Conservation (phyloP, 2,113 vertebrate genomes). For the Gymnocephalus cernua region DNA sequence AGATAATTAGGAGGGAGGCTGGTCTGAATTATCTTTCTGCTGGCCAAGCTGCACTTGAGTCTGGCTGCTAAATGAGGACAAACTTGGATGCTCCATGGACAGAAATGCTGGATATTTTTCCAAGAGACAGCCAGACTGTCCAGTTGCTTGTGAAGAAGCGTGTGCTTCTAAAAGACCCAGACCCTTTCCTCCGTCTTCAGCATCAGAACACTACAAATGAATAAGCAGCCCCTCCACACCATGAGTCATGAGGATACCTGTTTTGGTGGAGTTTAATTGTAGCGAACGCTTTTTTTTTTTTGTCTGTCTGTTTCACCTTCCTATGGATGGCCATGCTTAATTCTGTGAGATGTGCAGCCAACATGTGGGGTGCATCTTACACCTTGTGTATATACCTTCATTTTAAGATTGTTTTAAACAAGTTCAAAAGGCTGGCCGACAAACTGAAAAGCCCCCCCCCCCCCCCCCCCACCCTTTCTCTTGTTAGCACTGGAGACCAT, state of each 20-base stretch:
- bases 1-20: slow-evolving; percentile 25
- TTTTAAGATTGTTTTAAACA: slow-evolving; percentile 89
- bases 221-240: slow-evolving; percentile 68
- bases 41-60: slow-evolving; percentile 61
- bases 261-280: slow-evolving; percentile 57
- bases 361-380: slow-evolving; percentile 73
- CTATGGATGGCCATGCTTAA: slow-evolving; percentile 75
- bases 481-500: slow-evolving; percentile 79
- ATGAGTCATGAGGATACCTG: slow-evolving; percentile 74
- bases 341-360: slow-evolving; percentile 71
- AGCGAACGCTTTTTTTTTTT: slow-evolving; percentile 10
- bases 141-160: slow-evolving; percentile 61
- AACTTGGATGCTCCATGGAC: slow-evolving; percentile 75
- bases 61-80: slow-evolving; percentile 65
- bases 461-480: slow-evolving; percentile 15
- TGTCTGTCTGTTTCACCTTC: slow-evolving; percentile 71
- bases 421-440: slow-evolving; percentile 80
- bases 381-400: slow-evolving; percentile 87
- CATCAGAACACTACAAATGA: slow-evolving; percentile 83
- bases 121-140: slow-evolving; percentile 76
- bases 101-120: slow-evolving; percentile 72
- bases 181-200: slow-evolving; percentile 83
- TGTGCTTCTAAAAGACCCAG: slow-evolving; percentile 87
- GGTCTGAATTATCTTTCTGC: slow-evolving; percentile 45
- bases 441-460: slow-evolving; percentile 56